Evolutionary conservation across 2,113 vertebrate species (phyloP), one percentile per base, ranked within the genome.

Genomic region (Tyto alba): DNA sequence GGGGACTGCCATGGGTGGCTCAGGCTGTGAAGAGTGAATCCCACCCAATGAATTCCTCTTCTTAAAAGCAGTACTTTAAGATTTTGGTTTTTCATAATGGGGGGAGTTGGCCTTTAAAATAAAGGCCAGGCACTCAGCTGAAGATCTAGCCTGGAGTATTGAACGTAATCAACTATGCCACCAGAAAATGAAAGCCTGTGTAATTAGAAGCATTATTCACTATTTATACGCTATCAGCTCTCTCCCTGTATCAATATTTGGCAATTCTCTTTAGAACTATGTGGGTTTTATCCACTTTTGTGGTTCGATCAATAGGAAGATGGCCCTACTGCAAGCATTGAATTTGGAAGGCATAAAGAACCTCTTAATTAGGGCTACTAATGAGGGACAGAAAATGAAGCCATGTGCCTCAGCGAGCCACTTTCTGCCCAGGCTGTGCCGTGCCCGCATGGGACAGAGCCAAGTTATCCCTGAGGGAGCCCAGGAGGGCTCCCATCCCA

Each of bases 371-470:
- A 89, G 32, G 60, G 69, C 60, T 63, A 68, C 56, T 92, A 92
- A 95, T 2, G 4, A 93, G 60, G n/a, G 43, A 68, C 66, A 88
- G 82, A 88, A 84, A 63, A 93, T 4, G 12, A 69, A 94, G 60
- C 10, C 2, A 0, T 30, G 20, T 20, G 16, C 4, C 25, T 72
- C 47, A 41, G 48, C 0, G 2, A 84, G 67, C 10, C 21, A 26
- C 11, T 87, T 69, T 27, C 52, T 67, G 59, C 20, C 67, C 3
- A 0, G 30, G 29, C 11, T 16, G 36, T 21, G 50, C 13, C 2
- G 0, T 4, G 2, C 2, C 30, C 13, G 48, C 19, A 2, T 3
- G 59, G 59, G 48, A 56, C 0, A 0, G 34, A 36, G 30, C 6
- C 53, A 29, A 43, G 36, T 3, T 25, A 32, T 50, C 22, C 22